These are phyloP conservation scores for Papilio demoleus DNA, from an alignment of 2,888 invertebrate species.

Conservation along the genomic window DNA sequence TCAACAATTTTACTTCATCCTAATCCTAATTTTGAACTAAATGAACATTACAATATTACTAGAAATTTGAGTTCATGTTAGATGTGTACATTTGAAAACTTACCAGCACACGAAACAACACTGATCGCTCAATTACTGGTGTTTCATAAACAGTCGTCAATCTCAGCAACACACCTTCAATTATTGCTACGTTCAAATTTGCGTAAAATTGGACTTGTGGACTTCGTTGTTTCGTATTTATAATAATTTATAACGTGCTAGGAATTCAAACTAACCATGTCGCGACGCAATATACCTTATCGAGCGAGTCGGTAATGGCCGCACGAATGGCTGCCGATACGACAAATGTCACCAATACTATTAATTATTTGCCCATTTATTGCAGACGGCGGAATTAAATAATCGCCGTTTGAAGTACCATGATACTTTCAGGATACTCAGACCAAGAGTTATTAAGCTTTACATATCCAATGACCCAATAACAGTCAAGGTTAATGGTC, in stretches of 20 bases:
- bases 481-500: neutral
- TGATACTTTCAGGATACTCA: too few relatives aligned
- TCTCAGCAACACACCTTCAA: slow-evolving; percentile 49
- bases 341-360: slow-evolving; percentile 71
- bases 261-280: slow-evolving; percentile 80
- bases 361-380: slow-evolving; percentile 70
- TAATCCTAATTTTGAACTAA: neutral
- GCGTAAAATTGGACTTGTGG: slow-evolving; percentile 79
- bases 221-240: slow-evolving; percentile 72
- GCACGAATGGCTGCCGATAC: slow-evolving; percentile 70
- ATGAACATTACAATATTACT: neutral
- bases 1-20: neutral
- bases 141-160: slow-evolving; percentile 53
- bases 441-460: too few relatives aligned
- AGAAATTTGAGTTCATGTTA: neutral
- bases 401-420: neutral
- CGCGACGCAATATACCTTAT: slow-evolving; percentile 77
- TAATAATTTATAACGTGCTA: slow-evolving; percentile 79
- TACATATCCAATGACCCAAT: neutral
- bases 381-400: slow-evolving; percentile 37
- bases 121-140: slow-evolving; percentile 56
- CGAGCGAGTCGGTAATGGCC: slow-evolving; percentile 72
- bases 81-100: slow-evolving; percentile 40
- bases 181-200: slow-evolving; percentile 78
- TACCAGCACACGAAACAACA: slow-evolving; percentile 46